Conservation (phyloP, 2,113 vertebrate species). For the Nibea coibor region DNA sequence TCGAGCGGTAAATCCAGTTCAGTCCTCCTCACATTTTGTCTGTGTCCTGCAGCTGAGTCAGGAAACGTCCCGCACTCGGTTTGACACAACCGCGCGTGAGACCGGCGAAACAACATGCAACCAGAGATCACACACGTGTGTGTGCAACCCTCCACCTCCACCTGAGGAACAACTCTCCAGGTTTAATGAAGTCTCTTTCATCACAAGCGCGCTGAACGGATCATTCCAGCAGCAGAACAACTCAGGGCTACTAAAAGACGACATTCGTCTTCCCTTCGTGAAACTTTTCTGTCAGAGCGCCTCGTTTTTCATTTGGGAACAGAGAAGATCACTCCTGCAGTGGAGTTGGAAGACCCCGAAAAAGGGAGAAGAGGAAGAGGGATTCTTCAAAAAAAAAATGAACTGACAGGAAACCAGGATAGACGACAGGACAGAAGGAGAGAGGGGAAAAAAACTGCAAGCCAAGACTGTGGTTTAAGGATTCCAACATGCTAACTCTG, state of each 20-base stretch:
- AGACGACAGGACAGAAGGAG: background rate
- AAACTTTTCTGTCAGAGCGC: conserved; percentile 36
- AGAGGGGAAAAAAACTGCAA: background rate
- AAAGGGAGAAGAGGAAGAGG: background rate
- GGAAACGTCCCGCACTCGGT: conserved; percentile 36
- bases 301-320: conserved; percentile 34
- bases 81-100: background rate
- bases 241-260: conserved; percentile 25
- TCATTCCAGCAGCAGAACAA: conserved; percentile 41
- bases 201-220: conserved; percentile 8
- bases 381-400: conserved; percentile 11
- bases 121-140: conserved; percentile 3
- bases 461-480: background rate
- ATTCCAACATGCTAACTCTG: background rate
- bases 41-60: conserved; percentile 40
- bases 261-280: conserved; percentile 35
- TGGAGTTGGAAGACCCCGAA: conserved; percentile 9
- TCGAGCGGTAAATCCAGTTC: conserved; percentile 9
- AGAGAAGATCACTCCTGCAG: conserved; percentile 1
- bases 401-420: conserved; percentile 13
- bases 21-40: conserved; percentile 13
- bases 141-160: background rate
- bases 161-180: background rate
- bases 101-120: conserved; percentile 13
- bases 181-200: conserved; percentile 42